These are phyloP conservation scores for Ptilorrhoa leucosticta DNA, from an alignment of 2,113 vertebrate genomes.

Conservation along the genomic window DNA sequence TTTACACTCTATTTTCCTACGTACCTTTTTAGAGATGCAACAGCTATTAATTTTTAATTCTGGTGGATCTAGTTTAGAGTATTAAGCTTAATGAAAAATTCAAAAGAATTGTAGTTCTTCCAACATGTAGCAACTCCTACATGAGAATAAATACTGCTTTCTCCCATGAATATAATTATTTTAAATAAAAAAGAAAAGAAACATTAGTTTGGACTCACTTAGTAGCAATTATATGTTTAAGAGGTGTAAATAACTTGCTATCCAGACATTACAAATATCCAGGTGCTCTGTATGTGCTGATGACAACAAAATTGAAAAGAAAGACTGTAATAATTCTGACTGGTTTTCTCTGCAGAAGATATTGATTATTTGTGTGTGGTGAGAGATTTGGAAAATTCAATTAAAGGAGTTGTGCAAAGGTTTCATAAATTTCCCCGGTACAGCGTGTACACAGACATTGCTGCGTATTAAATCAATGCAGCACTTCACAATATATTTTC, in stretches of 20 bases:
- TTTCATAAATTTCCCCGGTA: constrained; percentile 97
- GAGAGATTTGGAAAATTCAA: constrained; percentile 99
- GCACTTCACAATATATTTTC: constrained; percentile 99
- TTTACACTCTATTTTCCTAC: constrained; percentile 11
- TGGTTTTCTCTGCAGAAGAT: constrained; percentile 94
- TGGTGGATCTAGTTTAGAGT: background rate
- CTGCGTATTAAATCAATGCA: constrained; percentile 99
- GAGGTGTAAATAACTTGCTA: constrained; percentile 84
- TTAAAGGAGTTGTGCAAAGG: constrained; percentile 99
- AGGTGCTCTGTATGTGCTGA: constrained; percentile 91
- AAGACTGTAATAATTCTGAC: constrained; percentile 98
- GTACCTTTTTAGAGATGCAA: background rate
- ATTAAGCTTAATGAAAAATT: constrained; percentile 59
- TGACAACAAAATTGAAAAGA: constrained; percentile 99
- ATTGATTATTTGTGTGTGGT: constrained; percentile 99
- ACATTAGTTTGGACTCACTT: constrained; percentile 83
- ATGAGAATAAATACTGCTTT: constrained; percentile 38
- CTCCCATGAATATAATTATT: constrained; percentile 67
- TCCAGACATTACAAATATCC: constrained; percentile 88
- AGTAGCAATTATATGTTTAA: constrained; percentile 84
- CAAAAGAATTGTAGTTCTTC: constrained; percentile 38
- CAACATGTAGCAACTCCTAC: constrained; percentile 1
- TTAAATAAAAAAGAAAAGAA: constrained; percentile 66
- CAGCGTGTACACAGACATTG: constrained; percentile 90
- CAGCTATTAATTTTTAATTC: constrained; percentile 40